These are phyloP conservation scores for Spea bombifrons DNA, from an alignment of 2,113 vertebrate genomes.

Conservation along the genomic window DNA sequence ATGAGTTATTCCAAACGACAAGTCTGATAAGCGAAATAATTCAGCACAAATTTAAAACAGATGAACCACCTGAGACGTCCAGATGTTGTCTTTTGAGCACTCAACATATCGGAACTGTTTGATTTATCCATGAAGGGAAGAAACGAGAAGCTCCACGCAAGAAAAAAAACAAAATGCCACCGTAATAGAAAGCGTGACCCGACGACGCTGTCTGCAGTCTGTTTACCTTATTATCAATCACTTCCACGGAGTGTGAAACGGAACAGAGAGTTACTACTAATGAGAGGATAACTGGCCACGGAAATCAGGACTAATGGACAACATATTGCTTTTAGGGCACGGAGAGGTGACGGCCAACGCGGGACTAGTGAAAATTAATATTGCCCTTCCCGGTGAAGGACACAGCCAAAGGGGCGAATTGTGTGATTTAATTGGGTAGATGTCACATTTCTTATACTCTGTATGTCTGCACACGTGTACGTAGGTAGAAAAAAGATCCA, in stretches of 20 bases:
- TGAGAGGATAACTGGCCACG: conserved; percentile 8
- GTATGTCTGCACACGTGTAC: no score
- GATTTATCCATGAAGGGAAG: conserved; percentile 29
- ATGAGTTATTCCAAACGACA: conserved; percentile 37
- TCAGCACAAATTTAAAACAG: conserved; percentile 44
- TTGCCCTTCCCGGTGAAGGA: no score
- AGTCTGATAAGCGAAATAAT: conserved; percentile 44
- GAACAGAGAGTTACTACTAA: conserved; percentile 10
- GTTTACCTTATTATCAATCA: conserved; percentile 10
- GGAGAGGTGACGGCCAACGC: not conserved
- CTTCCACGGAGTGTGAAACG: not conserved
- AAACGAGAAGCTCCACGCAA: conserved; percentile 10
- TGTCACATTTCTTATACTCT: no score
- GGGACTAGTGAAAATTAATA: not conserved
- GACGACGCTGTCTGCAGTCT: conserved; percentile 18
- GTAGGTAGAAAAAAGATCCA: no score
- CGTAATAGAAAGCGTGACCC: conserved; percentile 40
- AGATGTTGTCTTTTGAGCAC: conserved; percentile 31
- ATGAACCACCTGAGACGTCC: conserved; percentile 41
- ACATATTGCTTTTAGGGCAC: not conserved
- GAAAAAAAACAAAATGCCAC: conserved; percentile 12
- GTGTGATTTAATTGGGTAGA: no score
- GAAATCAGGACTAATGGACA: conserved; percentile 24
- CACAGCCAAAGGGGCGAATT: no score
- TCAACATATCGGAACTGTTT: conserved; percentile 36